Percentiles rank a stretch among this genome's conserved stretches.
phyloP scores from a whole-genome alignment of 2,888 invertebrate species.

The Allolobophora icterica region DNA sequence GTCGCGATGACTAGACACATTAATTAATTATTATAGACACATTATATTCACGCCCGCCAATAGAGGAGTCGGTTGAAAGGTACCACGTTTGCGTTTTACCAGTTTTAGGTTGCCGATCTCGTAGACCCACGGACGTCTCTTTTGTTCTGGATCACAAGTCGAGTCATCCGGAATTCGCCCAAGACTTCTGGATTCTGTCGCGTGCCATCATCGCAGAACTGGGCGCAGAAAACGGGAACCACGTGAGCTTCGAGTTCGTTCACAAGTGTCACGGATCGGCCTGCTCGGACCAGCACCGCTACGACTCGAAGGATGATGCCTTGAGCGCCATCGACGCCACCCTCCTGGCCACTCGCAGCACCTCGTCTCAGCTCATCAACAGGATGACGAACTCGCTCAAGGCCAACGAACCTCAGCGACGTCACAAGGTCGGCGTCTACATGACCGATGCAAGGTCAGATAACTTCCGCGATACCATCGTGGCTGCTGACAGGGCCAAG shows the following conservation, averaged over 20 bases:
- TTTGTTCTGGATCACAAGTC: constrained; percentile 30
- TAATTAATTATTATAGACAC: too few relatives aligned
- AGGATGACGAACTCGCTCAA: neutral
- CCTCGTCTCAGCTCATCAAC: neutral
- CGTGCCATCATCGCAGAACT: constrained; percentile 39
- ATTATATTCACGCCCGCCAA: too few relatives aligned
- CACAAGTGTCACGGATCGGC: constrained; percentile 37
- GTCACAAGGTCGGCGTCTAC: constrained; percentile 42
- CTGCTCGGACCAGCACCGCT: neutral
- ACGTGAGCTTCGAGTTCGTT: constrained; percentile 42
- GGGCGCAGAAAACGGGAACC: constrained; percentile 36
- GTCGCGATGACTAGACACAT: too few relatives aligned
- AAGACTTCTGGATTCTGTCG: constrained; percentile 41
- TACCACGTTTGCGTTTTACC: neutral
- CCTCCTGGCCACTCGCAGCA: constrained; percentile 26
- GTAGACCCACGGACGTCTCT: neutral
- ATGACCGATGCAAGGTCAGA: constrained; percentile 42
- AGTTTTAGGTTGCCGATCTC: neutral
- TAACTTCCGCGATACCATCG: constrained; percentile 37
- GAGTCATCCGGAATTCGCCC: neutral
- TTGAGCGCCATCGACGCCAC: neutral
- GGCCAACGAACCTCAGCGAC: neutral
- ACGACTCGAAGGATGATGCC: neutral
- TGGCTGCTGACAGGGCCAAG: constrained; percentile 42
- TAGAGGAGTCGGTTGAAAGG: neutral